Conservation (phyloP, 2,113 vertebrate genomes). For the Cepphus grylle region DNA sequence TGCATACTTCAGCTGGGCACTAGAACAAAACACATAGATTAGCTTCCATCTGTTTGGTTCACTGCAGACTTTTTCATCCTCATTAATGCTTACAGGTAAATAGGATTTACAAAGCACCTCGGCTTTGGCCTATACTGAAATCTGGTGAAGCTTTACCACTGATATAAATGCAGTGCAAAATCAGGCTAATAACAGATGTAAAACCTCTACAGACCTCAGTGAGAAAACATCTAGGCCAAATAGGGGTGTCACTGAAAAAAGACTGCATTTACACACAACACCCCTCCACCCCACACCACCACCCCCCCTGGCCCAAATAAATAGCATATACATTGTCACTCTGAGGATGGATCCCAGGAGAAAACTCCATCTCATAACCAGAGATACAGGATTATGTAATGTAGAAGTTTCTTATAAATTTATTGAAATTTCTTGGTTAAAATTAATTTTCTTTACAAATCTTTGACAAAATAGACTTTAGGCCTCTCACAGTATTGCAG, state of each 20-base stretch:
- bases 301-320: too few relatives aligned
- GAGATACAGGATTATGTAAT: not conserved
- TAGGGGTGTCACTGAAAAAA: not conserved
- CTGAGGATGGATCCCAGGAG: not conserved
- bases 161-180: not conserved
- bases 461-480: not conserved
- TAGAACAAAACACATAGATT: fast-evolving
- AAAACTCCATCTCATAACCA: not conserved
- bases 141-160: not conserved
- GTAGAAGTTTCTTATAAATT: not conserved
- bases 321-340: not conserved
- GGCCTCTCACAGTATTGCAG: not conserved
- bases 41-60: not conserved
- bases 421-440: not conserved
- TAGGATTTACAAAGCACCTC: not conserved
- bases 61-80: not conserved
- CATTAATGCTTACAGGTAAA: not conserved
- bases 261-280: not conserved
- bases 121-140: not conserved
- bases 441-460: not conserved
- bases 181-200: not conserved
- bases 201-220: not conserved
- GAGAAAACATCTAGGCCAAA: not conserved
- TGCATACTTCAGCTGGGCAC: not conserved
- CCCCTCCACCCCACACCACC: too few relatives aligned